Evolutionary conservation across 2,113 vertebrate genomes (phyloP), one percentile per base, ranked within the genome.

Genomic region (Elaphurus davidianus): DNA sequence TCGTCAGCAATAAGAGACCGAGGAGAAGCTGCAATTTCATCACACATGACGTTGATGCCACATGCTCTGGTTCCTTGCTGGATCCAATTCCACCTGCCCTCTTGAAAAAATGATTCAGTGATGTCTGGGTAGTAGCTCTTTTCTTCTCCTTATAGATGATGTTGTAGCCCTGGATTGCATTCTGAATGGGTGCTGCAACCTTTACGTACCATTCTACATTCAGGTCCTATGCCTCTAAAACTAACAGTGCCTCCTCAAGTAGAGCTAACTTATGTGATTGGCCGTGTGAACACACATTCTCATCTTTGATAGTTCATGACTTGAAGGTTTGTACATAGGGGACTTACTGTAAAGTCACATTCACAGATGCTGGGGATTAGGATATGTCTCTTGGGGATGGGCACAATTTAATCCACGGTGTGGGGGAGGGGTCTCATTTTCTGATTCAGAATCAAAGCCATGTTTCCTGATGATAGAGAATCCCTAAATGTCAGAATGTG

Each of bases 361-460:
- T 50, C 47, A 4, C 19, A 91, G 21, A 33, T 36, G 11, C 50
- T 54, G 50, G 21, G 64, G 13, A 10, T 50, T 28, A 52, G 10
- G 13, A 16, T 12, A 1, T 16, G 3, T n/a, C 15, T 90, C 55
- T 6, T 0, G 16, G 28, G 23, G 2, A 15, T 36, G 13, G 33
- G 21, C 21, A 17, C 16, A 19, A 7, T 43, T 95, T 25, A 87
- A 1, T 36, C 33, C 13, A 23, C 16, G 17, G 4, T 33, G 23
- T 74, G 21, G 67, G n/a, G 5, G n/a, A 74, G 36, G 14, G 52
- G 12, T 33, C 3, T 86, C 33, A 2, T 52, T 33, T 19, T 55
- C 43, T 60, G 45, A 47, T 50, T 59, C 55, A 81, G 47, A 60
- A 78, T 47, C 64, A 50, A 57, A 85, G 76, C 52, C 11, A 36